phyloP scores from a whole-genome alignment of 2,888 invertebrate species.

The Epicampocera succincta region DNA sequence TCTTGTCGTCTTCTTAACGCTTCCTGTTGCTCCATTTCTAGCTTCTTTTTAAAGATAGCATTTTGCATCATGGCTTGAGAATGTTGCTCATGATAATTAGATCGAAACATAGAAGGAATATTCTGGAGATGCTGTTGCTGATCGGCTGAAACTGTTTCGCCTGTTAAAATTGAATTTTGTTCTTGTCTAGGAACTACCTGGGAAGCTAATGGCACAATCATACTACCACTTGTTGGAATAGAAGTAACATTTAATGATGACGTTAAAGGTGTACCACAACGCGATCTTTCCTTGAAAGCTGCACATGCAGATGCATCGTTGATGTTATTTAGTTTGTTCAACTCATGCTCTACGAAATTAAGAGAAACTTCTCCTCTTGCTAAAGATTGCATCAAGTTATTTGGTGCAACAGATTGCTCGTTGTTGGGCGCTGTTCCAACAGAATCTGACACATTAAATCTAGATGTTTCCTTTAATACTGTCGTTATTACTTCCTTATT shows the following conservation, averaged over 20 bases:
- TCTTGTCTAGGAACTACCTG: conserved; percentile 52
- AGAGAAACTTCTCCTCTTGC: conserved; percentile 90
- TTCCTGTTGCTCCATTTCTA: conserved; percentile 87
- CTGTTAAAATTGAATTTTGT: conserved; percentile 41
- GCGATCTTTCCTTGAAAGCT: conserved; percentile 73
- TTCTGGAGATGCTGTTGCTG: conserved; percentile 27
- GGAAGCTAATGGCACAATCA: conserved; percentile 57
- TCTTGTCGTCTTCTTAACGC: conserved; percentile 87
- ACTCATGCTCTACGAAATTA: conserved; percentile 89
- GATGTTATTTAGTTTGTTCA: conserved; percentile 83
- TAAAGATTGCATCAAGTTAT: conserved; percentile 81
- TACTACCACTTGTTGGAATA: conserved; percentile 62
- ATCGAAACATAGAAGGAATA: conserved; percentile 14
- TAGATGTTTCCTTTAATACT: conserved; percentile 73
- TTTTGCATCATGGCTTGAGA: conserved; percentile 92
- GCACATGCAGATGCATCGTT: conserved; percentile 72
- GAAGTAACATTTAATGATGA: conserved; percentile 49
- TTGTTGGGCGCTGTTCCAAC: neutral
- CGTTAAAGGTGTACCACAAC: conserved; percentile 67
- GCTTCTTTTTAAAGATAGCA: conserved; percentile 92
- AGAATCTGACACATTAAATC: conserved; percentile 17
- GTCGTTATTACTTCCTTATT: conserved; percentile 75
- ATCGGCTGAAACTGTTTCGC: conserved; percentile 26
- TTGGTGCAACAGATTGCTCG: conserved; percentile 15
- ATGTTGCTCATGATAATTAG: conserved; percentile 27